Evolutionary conservation across 1,140 invertebrate species (phyloP), one percentile per base, ranked within the genome.

Genomic region (Agrypnia vestita): DNA sequence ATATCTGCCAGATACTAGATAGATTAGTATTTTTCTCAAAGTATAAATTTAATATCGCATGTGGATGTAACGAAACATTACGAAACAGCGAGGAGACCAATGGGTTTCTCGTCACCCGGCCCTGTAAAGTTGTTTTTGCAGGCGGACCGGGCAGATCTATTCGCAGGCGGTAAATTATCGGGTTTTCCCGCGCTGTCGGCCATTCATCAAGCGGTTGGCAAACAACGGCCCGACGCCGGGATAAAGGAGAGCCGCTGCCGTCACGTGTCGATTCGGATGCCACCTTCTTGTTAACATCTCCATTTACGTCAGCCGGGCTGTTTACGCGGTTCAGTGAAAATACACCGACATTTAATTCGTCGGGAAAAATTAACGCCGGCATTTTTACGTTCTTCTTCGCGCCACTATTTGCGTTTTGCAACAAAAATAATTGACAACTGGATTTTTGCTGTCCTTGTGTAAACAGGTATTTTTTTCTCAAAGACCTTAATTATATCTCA

Each of bases 81-180:
- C 8, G 49, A 15, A n/a, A n/a, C 8, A 35, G 61, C 21, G 61
- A 64, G 61, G 35, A 10, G 61, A 64, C 17, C n/a, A 67, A 67
- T 35, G 46, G 49, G 35, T 3, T 47, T 19, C 35, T 21, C 3
- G 44, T 46, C 21, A 59, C 53, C 0, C 44, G 11, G 19, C 12
- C 21, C 35, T 9, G 44, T 4, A 56, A 17, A n/a, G 25, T 67
- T 80, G 62, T 80, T 80, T 79, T 75, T 80, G 72, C 46, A 78
- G 53, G 56, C n/a, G n/a, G n/a, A n/a, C n/a, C n/a, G n/a, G n/a
- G n/a, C 64, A 78, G 67, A 59, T 81, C 79, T 81, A 55, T 81
- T 77, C 73, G 43, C 79, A 44, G 75, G 79, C 79, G 56, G 74
- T 81, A 81, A 81, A 77, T 81, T 81, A 81, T 62, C 74, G 61